phyloP scores from a whole-genome alignment of 1,140 invertebrate species.

The Wasmannia auropunctata region DNA sequence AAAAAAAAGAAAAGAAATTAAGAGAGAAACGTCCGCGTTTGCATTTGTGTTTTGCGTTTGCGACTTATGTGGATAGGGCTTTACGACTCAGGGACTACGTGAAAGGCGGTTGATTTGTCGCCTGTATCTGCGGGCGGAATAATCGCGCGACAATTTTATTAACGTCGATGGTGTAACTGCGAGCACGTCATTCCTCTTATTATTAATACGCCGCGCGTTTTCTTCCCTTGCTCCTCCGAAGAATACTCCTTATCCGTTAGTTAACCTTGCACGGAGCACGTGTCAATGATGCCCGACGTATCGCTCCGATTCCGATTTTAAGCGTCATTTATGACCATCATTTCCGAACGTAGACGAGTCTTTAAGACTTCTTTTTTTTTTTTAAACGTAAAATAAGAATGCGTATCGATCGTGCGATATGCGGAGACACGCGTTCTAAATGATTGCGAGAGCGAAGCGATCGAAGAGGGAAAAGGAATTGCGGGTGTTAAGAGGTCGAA shows the following conservation, averaged over 20 bases:
- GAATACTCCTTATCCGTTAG: conserved; percentile 1
- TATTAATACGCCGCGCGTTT: conserved; percentile 13
- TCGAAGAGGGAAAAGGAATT: not conserved
- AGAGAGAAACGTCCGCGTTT: too few relatives aligned
- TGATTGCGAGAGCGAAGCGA: too few relatives aligned
- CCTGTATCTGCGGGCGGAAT: not conserved
- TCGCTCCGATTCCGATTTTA: conserved; percentile 16
- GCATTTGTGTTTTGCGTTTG: too few relatives aligned
- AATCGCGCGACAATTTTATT: not conserved
- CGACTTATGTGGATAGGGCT: too few relatives aligned
- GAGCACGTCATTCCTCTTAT: not conserved
- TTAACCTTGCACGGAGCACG: conserved; percentile 14
- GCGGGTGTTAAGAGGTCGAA: not conserved
- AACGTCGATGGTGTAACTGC: not conserved
- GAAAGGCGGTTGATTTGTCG: not conserved
- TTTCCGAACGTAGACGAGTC: not conserved
- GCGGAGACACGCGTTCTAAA: not conserved
- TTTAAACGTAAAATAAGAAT: not conserved
- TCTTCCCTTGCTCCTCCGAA: not conserved
- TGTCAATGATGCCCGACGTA: conserved; percentile 18
- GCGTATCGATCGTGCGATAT: not conserved
- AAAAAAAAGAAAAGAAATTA: too few relatives aligned
- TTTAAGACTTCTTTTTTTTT: not conserved
- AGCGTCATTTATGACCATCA: conserved; percentile 1
- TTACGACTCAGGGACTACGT: not conserved